These are phyloP conservation scores for Chanos chanos DNA, from an alignment of 2,797 vertebrate genomes.

Conservation along the genomic window DNA sequence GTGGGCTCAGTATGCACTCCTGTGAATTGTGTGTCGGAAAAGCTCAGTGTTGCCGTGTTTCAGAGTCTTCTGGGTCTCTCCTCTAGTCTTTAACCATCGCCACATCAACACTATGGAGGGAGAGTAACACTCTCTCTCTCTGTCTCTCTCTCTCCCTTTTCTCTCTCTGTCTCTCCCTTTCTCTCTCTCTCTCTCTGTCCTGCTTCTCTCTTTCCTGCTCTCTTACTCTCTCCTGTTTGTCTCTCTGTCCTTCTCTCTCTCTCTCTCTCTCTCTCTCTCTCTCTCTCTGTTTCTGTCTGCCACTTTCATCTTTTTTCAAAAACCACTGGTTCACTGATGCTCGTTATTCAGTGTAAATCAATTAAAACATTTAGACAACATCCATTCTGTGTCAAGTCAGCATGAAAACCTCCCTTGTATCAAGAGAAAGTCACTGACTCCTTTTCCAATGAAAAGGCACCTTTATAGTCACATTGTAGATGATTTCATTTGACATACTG, in stretches of 20 bases:
- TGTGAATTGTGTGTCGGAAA: conserved; percentile 12
- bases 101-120: background rate
- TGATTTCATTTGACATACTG: no score
- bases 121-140: background rate
- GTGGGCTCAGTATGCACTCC: background rate
- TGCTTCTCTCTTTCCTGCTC: background rate
- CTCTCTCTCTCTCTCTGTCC: background rate
- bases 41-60: conserved; percentile 4
- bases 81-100: background rate
- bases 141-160: background rate
- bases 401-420: no score
- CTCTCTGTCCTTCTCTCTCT: background rate
- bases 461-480: no score
- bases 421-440: no score
- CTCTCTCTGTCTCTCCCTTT: background rate
- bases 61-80: conserved; percentile 6
- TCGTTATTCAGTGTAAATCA: no score
- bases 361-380: no score
- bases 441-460: no score
- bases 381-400: no score
- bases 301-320: background rate
- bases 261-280: background rate
- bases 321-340: background rate
- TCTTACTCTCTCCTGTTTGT: background rate
- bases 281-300: no score